phyloP scores from a whole-genome alignment of 1,140 invertebrate species.

The Drosophila hydei region DNA sequence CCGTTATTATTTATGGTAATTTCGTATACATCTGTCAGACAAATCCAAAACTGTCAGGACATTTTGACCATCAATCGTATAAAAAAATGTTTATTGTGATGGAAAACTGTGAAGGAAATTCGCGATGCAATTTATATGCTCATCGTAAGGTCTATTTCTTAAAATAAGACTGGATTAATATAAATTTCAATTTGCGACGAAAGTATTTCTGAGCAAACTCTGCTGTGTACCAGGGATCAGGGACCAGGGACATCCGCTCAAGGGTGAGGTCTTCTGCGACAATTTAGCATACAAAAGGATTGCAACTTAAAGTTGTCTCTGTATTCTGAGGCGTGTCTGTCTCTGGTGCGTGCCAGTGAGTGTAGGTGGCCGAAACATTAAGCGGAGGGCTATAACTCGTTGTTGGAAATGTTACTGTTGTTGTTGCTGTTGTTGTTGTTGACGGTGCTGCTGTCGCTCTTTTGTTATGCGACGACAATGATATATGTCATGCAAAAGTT shows the following conservation, averaged over 20 bases:
- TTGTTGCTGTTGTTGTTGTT: constrained; percentile 18
- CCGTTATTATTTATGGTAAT: too few relatives aligned
- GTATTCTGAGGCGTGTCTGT: constrained; percentile 23
- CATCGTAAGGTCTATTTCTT: too few relatives aligned
- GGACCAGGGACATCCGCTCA: too few relatives aligned
- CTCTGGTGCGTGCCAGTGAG: constrained; percentile 17
- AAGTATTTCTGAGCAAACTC: neutral
- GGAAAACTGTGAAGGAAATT: too few relatives aligned
- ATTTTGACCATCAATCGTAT: too few relatives aligned
- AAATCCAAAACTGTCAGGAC: too few relatives aligned
- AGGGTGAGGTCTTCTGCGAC: neutral
- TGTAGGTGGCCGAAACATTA: constrained; percentile 59
- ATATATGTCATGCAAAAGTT: constrained; percentile 80
- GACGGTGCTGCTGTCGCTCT: constrained; percentile 63
- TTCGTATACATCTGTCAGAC: too few relatives aligned
- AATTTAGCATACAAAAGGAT: neutral
- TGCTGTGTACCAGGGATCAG: neutral
- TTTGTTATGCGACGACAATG: constrained; percentile 80
- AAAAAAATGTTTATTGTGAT: too few relatives aligned
- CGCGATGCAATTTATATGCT: too few relatives aligned
- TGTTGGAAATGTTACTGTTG: constrained; percentile 30
- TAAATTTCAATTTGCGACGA: neutral
- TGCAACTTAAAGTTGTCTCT: constrained; percentile 56
- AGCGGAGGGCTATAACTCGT: constrained; percentile 58
- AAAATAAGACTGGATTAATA: too few relatives aligned